These are phyloP conservation scores for Siniperca scherzeri DNA, from an alignment of 2,797 vertebrate genomes.

Conservation along the genomic window DNA sequence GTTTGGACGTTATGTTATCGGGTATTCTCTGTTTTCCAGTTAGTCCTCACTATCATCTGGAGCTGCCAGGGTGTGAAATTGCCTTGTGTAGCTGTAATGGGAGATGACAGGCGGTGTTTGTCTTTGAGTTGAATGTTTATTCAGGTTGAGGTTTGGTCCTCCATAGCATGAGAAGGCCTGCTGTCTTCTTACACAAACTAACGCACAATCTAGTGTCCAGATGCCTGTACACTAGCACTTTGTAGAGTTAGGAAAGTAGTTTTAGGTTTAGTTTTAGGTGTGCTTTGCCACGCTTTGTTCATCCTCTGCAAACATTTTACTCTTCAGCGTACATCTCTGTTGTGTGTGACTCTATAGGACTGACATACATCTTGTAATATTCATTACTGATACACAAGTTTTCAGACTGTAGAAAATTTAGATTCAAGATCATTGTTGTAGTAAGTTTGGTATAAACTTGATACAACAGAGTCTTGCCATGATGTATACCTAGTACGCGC, in stretches of 20 bases:
- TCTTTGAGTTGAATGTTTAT: conserved; percentile 39
- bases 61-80: conserved; percentile 41
- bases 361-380: conserved; percentile 8
- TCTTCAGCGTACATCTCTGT: conserved; percentile 8
- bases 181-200: conserved; percentile 54
- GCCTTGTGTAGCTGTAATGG: conserved; percentile 18
- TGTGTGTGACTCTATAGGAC: conserved; percentile 17
- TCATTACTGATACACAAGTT: neutral
- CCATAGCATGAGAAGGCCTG: conserved; percentile 10
- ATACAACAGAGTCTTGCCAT: conserved; percentile 6
- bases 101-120: conserved; percentile 23
- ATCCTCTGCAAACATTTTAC: conserved; percentile 11
- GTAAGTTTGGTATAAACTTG: conserved; percentile 13
- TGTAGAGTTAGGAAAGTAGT: conserved; percentile 44
- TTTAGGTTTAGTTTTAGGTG: conserved; percentile 38
- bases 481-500: neutral
- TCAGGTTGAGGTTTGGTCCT: conserved; percentile 49
- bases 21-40: neutral
- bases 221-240: conserved; percentile 58
- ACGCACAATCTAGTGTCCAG: conserved; percentile 77
- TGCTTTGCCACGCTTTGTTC: conserved; percentile 20
- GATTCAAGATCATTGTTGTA: neutral
- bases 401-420: conserved; percentile 11
- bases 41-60: neutral
- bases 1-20: neutral